These are phyloP conservation scores for Champsocephalus gunnari DNA, from an alignment of 2,797 vertebrate species.

Conservation along the genomic window DNA sequence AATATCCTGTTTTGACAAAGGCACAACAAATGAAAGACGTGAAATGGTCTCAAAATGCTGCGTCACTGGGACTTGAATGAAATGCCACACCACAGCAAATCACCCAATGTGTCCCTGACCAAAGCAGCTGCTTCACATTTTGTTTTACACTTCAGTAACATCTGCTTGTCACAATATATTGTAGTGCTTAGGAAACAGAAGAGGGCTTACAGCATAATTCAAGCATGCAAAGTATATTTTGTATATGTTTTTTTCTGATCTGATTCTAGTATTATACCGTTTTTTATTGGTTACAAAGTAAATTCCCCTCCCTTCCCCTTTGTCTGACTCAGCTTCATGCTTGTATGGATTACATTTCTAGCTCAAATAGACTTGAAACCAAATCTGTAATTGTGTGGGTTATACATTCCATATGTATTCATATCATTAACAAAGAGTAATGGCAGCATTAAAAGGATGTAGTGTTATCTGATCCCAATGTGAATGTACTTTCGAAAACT, in stretches of 20 bases:
- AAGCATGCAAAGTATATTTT: no score
- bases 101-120: conserved; percentile 7
- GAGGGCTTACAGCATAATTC: neutral
- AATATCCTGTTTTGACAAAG: neutral
- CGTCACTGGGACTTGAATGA: conserved; percentile 19
- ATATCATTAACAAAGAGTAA: neutral
- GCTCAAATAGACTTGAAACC: neutral
- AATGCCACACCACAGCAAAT: neutral
- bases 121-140: conserved; percentile 12
- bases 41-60: neutral
- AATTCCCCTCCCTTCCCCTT: neutral
- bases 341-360: neutral
- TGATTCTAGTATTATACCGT: neutral
- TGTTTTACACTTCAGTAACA: neutral
- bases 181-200: neutral
- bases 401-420: neutral
- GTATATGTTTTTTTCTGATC: neutral
- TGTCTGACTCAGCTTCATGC: neutral
- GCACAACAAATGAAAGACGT: neutral
- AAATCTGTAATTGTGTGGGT: neutral
- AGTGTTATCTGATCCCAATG: neutral
- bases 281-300: neutral
- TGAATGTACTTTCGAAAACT: no score
- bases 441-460: neutral
- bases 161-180: neutral